Percentiles rank a stretch among this genome's conserved stretches.
These are phyloP conservation scores for Prietella phreatophila DNA, from an alignment of 2,113 vertebrate species.

Conservation along the genomic window DNA sequence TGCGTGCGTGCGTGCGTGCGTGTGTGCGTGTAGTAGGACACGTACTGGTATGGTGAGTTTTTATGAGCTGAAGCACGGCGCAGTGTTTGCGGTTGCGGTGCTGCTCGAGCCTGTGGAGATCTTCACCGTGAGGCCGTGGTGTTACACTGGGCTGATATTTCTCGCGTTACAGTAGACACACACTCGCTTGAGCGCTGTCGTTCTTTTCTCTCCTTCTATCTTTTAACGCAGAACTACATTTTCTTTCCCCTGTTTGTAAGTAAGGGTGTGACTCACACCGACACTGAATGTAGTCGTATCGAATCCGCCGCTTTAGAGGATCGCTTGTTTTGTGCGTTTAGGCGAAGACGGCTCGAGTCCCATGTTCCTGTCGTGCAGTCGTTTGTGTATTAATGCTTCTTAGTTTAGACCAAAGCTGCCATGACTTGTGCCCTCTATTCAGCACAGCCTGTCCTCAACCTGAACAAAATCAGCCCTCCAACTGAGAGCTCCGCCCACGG, in stretches of 20 bases:
- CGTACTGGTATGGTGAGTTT: slow-evolving; percentile 6
- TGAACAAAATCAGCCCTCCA: slow-evolving; percentile 3
- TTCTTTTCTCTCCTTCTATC: neutral
- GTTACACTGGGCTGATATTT: neutral
- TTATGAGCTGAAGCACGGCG: slow-evolving; percentile 26
- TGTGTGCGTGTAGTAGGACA: slow-evolving; percentile 50
- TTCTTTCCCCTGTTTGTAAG: neutral
- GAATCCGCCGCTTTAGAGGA: neutral
- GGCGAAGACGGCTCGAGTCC: neutral
- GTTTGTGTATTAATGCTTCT: slow-evolving; percentile 4
- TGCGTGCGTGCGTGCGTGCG: no score
- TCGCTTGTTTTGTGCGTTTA: neutral
- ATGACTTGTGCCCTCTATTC: neutral
- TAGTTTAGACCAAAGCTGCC: slow-evolving; percentile 24
- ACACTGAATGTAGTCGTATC: neutral
- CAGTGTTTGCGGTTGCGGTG: slow-evolving; percentile 34
- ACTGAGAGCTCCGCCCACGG: slow-evolving; percentile 8
- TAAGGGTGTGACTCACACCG: neutral
- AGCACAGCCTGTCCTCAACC: neutral
- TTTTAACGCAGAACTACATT: neutral
- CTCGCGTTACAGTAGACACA: slow-evolving; percentile 10
- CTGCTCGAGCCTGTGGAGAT: slow-evolving; percentile 23
- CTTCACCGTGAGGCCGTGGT: neutral
- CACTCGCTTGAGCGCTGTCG: neutral
- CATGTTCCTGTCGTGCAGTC: slow-evolving; percentile 6